A percentile compares a stretch with the other conserved stretches of the same genome.
phyloP scores from a whole-genome alignment of 2,797 vertebrate genomes.

The Typhlichthys eigenmanni region DNA sequence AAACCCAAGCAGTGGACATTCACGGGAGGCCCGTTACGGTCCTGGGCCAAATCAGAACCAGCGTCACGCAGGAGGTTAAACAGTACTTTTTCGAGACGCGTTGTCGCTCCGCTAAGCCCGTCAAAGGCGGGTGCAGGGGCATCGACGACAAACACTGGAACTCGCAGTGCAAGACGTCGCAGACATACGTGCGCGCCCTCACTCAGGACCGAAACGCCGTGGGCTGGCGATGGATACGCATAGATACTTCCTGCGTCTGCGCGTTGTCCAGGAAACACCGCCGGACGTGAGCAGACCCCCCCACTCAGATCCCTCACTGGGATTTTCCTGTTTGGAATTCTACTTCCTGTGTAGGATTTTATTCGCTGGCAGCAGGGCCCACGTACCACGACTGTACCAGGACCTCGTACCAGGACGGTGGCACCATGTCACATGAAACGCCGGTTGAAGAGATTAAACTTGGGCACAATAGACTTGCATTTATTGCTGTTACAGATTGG shows the following conservation, averaged over 20 bases:
- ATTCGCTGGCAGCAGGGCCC: constrained; percentile 39
- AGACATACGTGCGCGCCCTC: constrained; percentile 92
- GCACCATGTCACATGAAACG: constrained; percentile 21
- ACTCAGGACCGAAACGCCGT: constrained; percentile 82
- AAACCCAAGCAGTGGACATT: constrained; percentile 88
- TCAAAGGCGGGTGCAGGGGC: constrained; percentile 90
- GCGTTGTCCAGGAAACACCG: constrained; percentile 92
- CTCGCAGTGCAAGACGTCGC: constrained; percentile 96
- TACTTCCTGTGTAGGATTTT: constrained; percentile 45
- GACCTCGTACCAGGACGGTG: background rate
- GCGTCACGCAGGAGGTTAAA: constrained; percentile 81
- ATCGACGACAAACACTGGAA: constrained; percentile 99
- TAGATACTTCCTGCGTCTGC: constrained; percentile 96
- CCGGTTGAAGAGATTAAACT: constrained; percentile 34
- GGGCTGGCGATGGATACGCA: constrained; percentile 96
- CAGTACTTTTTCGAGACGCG: constrained; percentile 97
- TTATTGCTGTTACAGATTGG: constrained; percentile 40
- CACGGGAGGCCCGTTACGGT: constrained; percentile 85
- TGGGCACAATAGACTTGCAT: constrained; percentile 38
- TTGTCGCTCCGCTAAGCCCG: constrained; percentile 83
- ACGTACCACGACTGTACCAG: constrained; percentile 30
- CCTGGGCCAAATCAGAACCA: constrained; percentile 86
- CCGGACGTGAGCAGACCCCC: constrained; percentile 78
- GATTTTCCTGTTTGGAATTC: constrained; percentile 42
- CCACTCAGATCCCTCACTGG: background rate